These are phyloP conservation scores for Orbicella faveolata DNA, from an alignment of 64 coral and sea anemone species.

Conservation along the genomic window DNA sequence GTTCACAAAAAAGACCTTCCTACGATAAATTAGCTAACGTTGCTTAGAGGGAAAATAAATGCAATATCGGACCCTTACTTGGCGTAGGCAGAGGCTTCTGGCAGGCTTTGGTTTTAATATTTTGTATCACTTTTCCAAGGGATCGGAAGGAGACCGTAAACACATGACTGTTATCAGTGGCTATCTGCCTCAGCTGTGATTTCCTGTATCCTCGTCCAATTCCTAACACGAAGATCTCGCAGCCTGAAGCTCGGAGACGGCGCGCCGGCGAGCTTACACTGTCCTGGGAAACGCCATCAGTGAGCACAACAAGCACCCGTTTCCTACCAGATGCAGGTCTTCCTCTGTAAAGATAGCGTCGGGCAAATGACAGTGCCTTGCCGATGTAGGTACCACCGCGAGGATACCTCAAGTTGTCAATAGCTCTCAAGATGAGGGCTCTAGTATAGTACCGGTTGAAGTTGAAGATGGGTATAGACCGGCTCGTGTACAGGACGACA, in stretches of 20 bases:
- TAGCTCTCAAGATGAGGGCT: slow-evolving; percentile 5
- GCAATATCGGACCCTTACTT: slow-evolving; percentile 15
- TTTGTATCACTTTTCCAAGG: slow-evolving; percentile 8
- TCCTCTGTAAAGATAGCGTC: slow-evolving; percentile 24
- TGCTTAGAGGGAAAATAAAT: neutral
- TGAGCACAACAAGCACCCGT: slow-evolving; percentile 6
- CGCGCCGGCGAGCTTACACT: slow-evolving; percentile 5
- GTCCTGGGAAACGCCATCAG: slow-evolving; percentile 37
- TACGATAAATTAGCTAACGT: too few species aligned
- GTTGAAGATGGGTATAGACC: slow-evolving; percentile 26
- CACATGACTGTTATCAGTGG: slow-evolving; percentile 21
- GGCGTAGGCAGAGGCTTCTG: neutral
- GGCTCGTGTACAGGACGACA: slow-evolving; percentile 21
- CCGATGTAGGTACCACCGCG: slow-evolving; percentile 35
- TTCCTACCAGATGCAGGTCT: neutral
- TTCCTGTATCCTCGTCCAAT: slow-evolving; percentile 35
- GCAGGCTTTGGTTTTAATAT: slow-evolving; percentile 39
- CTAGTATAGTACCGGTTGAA: slow-evolving; percentile 36
- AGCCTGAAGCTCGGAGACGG: neutral
- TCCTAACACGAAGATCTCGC: slow-evolving; percentile 22
- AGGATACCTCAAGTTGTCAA: slow-evolving; percentile 45
- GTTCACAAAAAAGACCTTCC: too few species aligned
- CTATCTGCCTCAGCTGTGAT: slow-evolving; percentile 36
- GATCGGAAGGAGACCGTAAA: slow-evolving; percentile 21
- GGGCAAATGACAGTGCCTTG: slow-evolving; percentile 27